These are phyloP conservation scores for Pseudochirops corinnae DNA, from an alignment of 2,797 vertebrate species.

Conservation along the genomic window DNA sequence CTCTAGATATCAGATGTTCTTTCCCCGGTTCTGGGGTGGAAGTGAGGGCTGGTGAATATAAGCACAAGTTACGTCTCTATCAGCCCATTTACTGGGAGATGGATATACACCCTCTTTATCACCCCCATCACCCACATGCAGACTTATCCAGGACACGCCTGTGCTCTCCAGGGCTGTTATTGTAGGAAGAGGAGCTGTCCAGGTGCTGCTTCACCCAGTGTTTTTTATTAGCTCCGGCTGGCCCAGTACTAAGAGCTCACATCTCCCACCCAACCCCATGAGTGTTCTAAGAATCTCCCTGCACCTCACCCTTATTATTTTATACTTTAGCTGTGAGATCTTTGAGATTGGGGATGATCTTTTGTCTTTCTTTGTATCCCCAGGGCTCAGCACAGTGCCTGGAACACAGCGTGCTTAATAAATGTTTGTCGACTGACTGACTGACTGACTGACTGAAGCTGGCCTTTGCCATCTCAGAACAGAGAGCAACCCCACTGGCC, in stretches of 20 bases:
- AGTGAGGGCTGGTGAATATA: background rate
- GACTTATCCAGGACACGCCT: background rate
- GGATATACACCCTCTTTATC: background rate
- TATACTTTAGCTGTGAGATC: background rate
- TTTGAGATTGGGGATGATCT: background rate
- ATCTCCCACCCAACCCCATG: background rate
- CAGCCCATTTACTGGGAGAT: background rate
- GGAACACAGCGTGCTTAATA: background rate
- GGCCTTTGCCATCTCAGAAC: background rate
- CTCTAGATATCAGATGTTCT: constrained; percentile 30
- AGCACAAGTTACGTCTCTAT: background rate
- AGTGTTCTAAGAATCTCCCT: background rate
- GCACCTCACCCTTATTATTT: background rate
- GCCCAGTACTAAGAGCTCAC: background rate
- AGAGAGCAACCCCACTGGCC: background rate
- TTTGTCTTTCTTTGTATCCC: background rate
- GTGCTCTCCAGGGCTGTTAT: constrained; percentile 41
- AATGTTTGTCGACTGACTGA: background rate
- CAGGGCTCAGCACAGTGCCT: background rate
- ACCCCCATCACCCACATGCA: background rate
- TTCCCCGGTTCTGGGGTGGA: background rate
- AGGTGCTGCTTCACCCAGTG: background rate
- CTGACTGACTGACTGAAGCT: background rate
- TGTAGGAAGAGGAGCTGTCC: constrained; percentile 59
- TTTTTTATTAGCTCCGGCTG: constrained; percentile 6